Conservation (phyloP, 2,797 vertebrate species). For the Tarsius wallacei region DNA sequence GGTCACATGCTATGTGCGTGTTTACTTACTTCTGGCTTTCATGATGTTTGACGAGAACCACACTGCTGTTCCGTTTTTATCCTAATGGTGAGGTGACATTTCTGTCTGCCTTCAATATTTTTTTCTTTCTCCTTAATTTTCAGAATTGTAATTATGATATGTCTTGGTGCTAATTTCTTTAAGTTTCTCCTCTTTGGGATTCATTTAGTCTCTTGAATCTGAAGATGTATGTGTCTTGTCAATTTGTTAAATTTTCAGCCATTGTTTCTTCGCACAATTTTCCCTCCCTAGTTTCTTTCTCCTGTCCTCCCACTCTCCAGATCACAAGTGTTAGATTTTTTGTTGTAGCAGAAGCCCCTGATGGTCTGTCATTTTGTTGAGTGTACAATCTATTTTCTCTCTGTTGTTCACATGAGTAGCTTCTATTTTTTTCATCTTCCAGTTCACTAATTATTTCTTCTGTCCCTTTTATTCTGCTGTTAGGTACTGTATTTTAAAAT, state of each 20-base stretch:
- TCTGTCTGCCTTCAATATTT: not conserved
- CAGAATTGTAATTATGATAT: not conserved
- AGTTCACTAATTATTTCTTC: not conserved
- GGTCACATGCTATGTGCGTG: not conserved
- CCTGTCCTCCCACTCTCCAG: not conserved
- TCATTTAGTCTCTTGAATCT: not conserved
- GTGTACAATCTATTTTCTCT: not conserved
- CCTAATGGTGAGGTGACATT: not conserved
- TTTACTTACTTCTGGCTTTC: not conserved
- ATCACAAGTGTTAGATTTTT: not conserved
- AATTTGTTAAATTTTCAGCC: not conserved
- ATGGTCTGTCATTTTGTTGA: not conserved
- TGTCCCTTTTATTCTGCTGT: not conserved
- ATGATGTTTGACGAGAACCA: not conserved
- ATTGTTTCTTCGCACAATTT: not conserved
- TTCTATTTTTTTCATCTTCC: not conserved
- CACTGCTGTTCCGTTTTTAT: not conserved
- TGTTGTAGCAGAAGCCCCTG: not conserved
- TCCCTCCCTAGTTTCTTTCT: not conserved
- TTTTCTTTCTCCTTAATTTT: conserved; percentile 7
- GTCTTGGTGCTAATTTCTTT: not conserved
- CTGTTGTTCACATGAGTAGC: not conserved
- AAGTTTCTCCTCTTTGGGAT: not conserved
- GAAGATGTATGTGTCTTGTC: not conserved
- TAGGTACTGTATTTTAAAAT: not conserved